Evolutionary conservation across 2,888 invertebrate species (phyloP), one percentile per base, ranked within the genome.

Genomic region (Pseudococcus jackbeardsleyi): DNA sequence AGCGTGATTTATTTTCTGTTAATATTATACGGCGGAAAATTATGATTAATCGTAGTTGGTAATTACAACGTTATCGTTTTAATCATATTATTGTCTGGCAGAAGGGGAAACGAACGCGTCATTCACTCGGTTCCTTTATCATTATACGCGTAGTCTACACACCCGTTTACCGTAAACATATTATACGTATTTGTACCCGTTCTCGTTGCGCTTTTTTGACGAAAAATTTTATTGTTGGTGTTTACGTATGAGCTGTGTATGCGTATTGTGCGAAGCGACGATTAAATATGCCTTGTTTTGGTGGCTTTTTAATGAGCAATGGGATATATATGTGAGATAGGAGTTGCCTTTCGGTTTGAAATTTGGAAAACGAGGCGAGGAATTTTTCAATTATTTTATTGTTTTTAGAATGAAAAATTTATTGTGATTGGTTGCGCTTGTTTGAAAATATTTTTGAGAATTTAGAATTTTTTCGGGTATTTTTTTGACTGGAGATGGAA

Each of bases 31-130:
- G 33, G 26, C 79, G 68, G 85, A 85, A 86, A 86, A 86, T 86
- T 86, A 86, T 86, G 48, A 86, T 86, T 86, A 86, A 86, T 86
- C 59, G 86, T 46, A 33, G 68, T 46, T 48, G 72, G 46, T 86
- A 86, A 86, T 86, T 86, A 86, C 86, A 86, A 86, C 86, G 86
- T 86, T 86, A 86, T 86, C 86, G 86, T 48, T 86, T 86, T 86
- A 86, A 86, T 86, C 86, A 22, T 33, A 33, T 33, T 72, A 86
- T 72, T 84, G 84, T 79, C 42, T 79, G 26, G 79, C 42, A 42
- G 79, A 79, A 42, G 42, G 46, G 79, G 79, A 46, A 79, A 79
- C 26, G n/a, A 79, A 79, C 17, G 79, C 26, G 12, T 42, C 42
- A 79, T 79, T 79, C 79, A 42, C n/a, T 79, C 39, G 17, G 42